Base-by-base conservation (phyloP, 1,140 invertebrate genomes). In the Hirudo medicinalis region DNA sequence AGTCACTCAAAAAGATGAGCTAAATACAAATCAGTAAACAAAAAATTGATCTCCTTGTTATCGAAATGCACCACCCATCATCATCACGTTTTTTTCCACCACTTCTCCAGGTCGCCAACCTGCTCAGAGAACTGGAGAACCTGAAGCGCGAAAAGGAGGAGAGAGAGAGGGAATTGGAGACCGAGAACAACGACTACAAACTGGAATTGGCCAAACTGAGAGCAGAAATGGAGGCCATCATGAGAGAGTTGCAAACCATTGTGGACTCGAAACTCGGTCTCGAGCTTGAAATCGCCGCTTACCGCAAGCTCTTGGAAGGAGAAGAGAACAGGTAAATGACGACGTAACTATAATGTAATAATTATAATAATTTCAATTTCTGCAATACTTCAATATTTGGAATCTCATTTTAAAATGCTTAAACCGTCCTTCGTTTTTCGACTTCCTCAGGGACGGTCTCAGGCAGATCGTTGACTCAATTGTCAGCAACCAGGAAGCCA, bases 221-320 rank as follows among this genome's bases (percentile, higher is more conserved):
- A 11, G 75, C 76, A 11, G 81, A 82, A 74, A 77, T 82, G 73
- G 80, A 83, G 72, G 72, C 75, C 25, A 77, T 84, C 27, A 78
- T 84, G 70, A 74, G 76, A 40, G 82, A 84, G 67, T 73, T 85
- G 29, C 80, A 84, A 72, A 78, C 77, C 68, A 72, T 85, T 36
- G 76, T 83, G 74, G 71, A 72, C 49, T 54, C 60, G 22, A 72
- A 72, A 49, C 71, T 72, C 22, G 49, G 63, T 9, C 71, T 72
- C 22, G 63, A 72, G 68, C 54, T 72, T 17, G 71, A 72, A 54
- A 72, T 72, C 49, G 66, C 63, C 22, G 71, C 71, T 57, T 72
- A 72, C 66, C 60, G 71, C 20, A 72, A 72, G 57, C 49, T 72
- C 20, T 53, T 72, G 32, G 71, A 72, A 66, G 71, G 71, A 54